Evolutionary conservation across 2,113 vertebrate species (phyloP).

Genomic region (Gallinago jamesoni): DNA sequence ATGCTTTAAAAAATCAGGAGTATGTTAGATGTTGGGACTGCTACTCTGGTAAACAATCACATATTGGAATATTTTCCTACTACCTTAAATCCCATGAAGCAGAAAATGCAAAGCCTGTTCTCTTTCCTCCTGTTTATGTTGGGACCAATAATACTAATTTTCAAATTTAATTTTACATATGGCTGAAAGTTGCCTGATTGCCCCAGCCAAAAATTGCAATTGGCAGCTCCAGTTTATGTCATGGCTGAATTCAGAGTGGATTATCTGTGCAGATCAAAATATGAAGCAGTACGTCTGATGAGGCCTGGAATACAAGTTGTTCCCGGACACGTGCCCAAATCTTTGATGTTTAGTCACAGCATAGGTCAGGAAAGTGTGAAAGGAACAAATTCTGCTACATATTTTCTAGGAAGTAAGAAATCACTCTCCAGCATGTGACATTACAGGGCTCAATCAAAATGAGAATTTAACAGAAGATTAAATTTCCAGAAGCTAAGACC

Average conservation of each 20-base stretch:
- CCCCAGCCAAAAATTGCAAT: not conserved
- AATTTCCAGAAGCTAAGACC: not conserved
- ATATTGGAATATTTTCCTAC: not conserved
- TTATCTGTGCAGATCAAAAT: not conserved
- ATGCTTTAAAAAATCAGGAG: not conserved
- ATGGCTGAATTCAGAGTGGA: not conserved
- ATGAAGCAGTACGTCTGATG: not conserved
- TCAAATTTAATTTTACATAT: not conserved
- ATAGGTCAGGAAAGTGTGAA: not conserved
- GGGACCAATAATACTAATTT: not conserved
- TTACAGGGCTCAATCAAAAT: not conserved
- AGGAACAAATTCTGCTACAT: not conserved
- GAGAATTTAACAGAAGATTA: not conserved
- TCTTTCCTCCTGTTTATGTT: not conserved
- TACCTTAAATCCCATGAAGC: not conserved
- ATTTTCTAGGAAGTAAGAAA: not conserved
- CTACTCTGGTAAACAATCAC: not conserved
- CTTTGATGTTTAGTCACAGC: not conserved
- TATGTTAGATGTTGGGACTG: not conserved
- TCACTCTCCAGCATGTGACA: not conserved
- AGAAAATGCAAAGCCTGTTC: not conserved
- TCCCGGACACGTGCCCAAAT: not conserved
- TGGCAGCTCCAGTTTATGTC: slow-evolving; percentile 19
- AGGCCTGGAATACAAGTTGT: not conserved
- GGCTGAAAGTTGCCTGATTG: not conserved